Base-by-base conservation (phyloP, 2,888 invertebrate species). In the Podotricha telesiphe region DNA sequence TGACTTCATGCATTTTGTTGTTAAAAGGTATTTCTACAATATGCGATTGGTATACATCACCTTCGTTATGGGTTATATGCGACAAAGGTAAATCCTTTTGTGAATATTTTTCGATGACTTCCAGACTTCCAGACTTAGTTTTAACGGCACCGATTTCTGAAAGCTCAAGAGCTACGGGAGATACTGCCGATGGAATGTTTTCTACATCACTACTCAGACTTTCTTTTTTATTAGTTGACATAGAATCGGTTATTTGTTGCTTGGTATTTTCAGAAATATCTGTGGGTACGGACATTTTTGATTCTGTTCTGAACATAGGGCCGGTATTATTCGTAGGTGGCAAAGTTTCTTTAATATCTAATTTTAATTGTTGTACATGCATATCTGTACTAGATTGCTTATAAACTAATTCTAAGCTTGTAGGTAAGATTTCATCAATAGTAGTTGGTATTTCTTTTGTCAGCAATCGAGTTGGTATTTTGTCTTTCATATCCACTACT, bases 111-210 rank as follows among this genome's bases (percentile, higher is more conserved):
- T 59, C 64, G 5, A 11, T 20, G 4, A 22, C 7, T 37, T 53
- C 20, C 20, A 61, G 47, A 0, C 53, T 47, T 10, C 67, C 51
- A 82, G 58, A 76, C 78, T 88, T 88, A 69, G 83, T 81, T 2
- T 85, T 73, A 47, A 83, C 72, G 56, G 81, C 83, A 55, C 81
- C 85, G 22, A 82, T 71, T 76, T 82, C 79, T 17, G 84, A 74
- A 42, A 82, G 81, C 73, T 84, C 78, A 28, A 86, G 79, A 75
- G 80, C 75, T 45, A 58, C 19, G 8, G 62, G 11, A 13, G 56
- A 58, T 22, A 63, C 50, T 22, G 17, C 17, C 0, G n/a, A 55
- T 17, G 50, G 37, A 28, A 50, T 34, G n/a, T 66, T 45, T 59
- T 59, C 20, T n/a, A 22, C 10, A 37, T 20, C 19, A 17, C 17